A percentile compares a stretch with the other conserved stretches of the same genome.
These are phyloP conservation scores for Taxidea taxus DNA, from an alignment of 2,113 vertebrate species.

Conservation along the genomic window DNA sequence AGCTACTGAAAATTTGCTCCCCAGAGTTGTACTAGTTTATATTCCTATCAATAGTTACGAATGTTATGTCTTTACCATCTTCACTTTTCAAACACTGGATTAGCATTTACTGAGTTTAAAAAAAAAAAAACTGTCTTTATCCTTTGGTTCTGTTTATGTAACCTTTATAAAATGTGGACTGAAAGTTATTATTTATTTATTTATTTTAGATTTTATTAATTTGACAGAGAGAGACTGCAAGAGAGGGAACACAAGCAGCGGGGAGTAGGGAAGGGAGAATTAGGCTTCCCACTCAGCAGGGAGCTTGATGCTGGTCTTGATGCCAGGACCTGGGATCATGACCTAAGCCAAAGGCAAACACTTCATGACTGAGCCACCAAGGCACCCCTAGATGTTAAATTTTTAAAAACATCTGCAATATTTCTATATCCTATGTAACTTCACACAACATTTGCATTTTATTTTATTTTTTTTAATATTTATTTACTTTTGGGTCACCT, in stretches of 20 bases:
- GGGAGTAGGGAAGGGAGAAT: no score
- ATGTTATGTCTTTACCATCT: not conserved
- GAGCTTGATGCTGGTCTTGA: no score
- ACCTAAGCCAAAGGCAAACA: no score
- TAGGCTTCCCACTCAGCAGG: no score
- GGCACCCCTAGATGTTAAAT: not conserved
- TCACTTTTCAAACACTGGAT: not conserved
- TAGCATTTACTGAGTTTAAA: not conserved
- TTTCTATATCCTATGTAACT: not conserved
- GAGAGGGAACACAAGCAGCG: no score
- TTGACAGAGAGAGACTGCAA: no score
- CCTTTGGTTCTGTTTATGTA: not conserved
- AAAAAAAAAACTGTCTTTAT: not conserved
- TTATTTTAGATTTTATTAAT: no score
- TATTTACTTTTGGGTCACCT: not conserved
- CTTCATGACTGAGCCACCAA: no score
- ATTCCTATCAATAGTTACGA: not conserved
- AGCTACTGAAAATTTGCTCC: not conserved
- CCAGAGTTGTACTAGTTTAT: not conserved
- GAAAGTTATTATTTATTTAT: no score
- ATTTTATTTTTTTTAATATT: not conserved
- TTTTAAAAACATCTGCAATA: not conserved
- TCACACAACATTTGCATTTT: not conserved
- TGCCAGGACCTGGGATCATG: no score
- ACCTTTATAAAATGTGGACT: not conserved